phyloP scores from a whole-genome alignment of 92 coral and sea anemone species.

The Parazoanthus atlanticus region DNA sequence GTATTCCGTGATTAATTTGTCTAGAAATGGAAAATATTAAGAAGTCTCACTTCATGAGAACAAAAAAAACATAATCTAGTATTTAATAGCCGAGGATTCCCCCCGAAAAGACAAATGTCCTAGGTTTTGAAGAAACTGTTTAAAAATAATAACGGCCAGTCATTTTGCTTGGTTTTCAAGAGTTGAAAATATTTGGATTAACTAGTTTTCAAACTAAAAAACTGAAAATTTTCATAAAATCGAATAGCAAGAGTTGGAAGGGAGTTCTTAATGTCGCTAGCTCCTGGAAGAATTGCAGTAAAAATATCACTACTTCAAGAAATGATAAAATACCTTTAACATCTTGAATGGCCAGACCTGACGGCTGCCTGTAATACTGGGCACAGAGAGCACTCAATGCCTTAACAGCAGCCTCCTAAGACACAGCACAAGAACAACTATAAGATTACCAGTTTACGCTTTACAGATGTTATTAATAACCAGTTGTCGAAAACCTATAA shows the following conservation, averaged over 20 bases:
- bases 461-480: not conserved
- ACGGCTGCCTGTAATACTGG: conserved; percentile 68
- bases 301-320: not conserved
- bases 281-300: not conserved
- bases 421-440: not conserved
- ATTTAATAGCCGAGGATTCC: too few species aligned
- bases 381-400: conserved; percentile 79
- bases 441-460: not conserved
- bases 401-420: conserved; percentile 86
- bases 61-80: not conserved
- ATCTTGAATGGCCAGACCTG: conserved; percentile 65
- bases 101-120: not conserved
- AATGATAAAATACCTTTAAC: conserved; percentile 70
- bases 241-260: not conserved
- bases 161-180: not conserved
- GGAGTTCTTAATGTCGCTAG: not conserved
- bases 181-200: too few species aligned
- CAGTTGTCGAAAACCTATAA: not conserved
- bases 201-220: too few species aligned
- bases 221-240: not conserved
- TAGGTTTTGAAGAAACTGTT: not conserved
- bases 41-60: not conserved
- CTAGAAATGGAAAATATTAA: conserved; percentile 44
- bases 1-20: conserved; percentile 63
- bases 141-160: not conserved